Evolutionary conservation across 2,113 vertebrate genomes (phyloP).

Genomic region (Mesitornis unicolor): DNA sequence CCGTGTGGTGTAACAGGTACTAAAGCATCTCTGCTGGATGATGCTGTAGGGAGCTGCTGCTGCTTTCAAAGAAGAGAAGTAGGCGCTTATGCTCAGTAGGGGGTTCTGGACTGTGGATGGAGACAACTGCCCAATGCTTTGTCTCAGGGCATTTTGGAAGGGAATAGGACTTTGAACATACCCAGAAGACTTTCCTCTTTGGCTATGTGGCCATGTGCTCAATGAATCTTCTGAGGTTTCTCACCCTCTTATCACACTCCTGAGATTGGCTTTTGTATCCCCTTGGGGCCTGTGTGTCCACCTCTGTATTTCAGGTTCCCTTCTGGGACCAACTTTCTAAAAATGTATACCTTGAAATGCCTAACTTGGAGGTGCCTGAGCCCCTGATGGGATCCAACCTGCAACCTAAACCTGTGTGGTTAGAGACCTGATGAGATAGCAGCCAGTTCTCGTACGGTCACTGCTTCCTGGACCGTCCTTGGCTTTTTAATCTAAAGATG

Average conservation of each 20-base stretch:
- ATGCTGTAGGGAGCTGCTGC: neutral
- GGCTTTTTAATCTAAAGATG: neutral
- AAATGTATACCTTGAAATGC: neutral
- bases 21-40: neutral
- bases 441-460: fast-evolving
- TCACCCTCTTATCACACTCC: neutral
- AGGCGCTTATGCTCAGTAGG: neutral
- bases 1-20: neutral
- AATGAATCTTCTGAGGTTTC: neutral
- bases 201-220: fast-evolving
- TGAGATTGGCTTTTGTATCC: neutral
- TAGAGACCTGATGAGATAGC: neutral
- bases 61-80: neutral
- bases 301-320: neutral
- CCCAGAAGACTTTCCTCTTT: neutral
- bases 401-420: neutral
- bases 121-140: neutral
- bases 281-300: neutral
- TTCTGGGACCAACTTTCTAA: neutral
- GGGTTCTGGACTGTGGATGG: neutral
- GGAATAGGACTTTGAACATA: neutral
- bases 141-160: neutral
- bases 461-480: neutral
- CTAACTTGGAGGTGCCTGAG: neutral
- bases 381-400: neutral